A percentile compares a stretch with the other conserved stretches of the same genome.
These are phyloP conservation scores for Sicus ferrugineus DNA, from an alignment of 2,888 invertebrate genomes.

Conservation along the genomic window DNA sequence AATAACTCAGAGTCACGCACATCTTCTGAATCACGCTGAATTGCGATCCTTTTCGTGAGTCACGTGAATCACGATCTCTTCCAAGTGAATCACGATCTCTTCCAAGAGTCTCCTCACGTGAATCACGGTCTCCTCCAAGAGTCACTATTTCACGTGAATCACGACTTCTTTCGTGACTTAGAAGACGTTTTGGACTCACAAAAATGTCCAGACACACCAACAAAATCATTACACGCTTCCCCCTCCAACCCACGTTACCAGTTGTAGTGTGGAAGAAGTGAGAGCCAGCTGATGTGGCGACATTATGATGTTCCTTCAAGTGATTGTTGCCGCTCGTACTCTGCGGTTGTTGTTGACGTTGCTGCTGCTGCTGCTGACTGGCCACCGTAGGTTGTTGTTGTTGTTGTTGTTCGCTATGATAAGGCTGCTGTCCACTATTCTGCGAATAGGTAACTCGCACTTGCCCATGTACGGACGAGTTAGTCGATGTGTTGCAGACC, in stretches of 20 bases:
- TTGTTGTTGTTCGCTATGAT: constrained; percentile 37
- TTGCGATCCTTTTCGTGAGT: not conserved
- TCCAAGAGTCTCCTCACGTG: too few relatives aligned
- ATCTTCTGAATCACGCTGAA: not conserved
- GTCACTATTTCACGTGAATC: too few relatives aligned
- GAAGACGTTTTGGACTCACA: too few relatives aligned
- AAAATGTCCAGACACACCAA: too few relatives aligned
- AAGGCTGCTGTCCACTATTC: constrained; percentile 51
- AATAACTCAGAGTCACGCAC: not conserved
- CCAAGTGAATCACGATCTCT: too few relatives aligned
- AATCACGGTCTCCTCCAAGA: too few relatives aligned
- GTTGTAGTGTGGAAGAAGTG: constrained; percentile 61
- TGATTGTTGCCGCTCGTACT: constrained; percentile 23
- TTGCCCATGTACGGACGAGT: constrained; percentile 74
- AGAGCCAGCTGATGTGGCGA: constrained; percentile 42
- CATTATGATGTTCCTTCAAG: constrained; percentile 29
- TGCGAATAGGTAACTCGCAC: constrained; percentile 66
- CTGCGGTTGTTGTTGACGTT: constrained; percentile 38
- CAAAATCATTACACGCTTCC: too few relatives aligned
- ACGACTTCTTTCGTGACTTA: too few relatives aligned
- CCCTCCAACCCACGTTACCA: constrained; percentile 50
- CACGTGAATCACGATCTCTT: too few relatives aligned
- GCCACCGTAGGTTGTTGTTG: not conserved
- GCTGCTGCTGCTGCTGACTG: constrained; percentile 14
- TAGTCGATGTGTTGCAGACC: constrained; percentile 71